Percentiles rank a stretch among this genome's conserved stretches.
Conservation (phyloP, 2,797 vertebrate genomes). For the Threskiornis aethiopicus region DNA sequence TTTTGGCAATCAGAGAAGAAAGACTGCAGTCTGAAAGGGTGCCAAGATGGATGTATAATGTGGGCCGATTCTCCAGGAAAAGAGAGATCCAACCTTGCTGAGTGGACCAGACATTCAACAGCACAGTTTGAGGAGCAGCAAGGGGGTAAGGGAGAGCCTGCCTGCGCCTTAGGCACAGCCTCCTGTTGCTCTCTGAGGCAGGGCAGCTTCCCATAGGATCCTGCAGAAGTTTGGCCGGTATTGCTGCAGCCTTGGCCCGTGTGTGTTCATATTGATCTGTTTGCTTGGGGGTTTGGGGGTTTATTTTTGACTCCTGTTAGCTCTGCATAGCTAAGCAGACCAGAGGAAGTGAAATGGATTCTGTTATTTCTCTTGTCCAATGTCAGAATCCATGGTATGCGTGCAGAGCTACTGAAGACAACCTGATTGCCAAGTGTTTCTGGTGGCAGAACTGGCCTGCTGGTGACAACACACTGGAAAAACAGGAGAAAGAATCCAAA, state of each 20-base stretch:
- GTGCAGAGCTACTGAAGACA: background rate
- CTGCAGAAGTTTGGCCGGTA: background rate
- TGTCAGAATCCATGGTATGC: background rate
- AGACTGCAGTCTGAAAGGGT: background rate
- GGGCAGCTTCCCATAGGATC: background rate
- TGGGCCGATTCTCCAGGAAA: background rate
- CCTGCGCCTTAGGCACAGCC: background rate
- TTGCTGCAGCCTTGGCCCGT: background rate
- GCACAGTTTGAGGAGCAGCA: background rate
- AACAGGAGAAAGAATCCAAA: conserved; percentile 13
- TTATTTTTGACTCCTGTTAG: background rate
- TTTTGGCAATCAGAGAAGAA: conserved; percentile 26
- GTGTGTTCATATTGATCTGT: background rate
- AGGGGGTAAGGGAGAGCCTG: background rate
- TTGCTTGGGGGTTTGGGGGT: background rate
- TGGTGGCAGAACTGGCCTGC: background rate
- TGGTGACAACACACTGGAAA: conserved; percentile 1
- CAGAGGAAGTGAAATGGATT: background rate
- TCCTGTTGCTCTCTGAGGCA: background rate
- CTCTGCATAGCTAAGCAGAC: background rate
- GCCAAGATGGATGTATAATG: background rate
- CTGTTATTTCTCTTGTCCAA: background rate
- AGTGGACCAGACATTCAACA: background rate
- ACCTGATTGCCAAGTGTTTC: background rate
- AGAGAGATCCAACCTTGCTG: background rate